Base-by-base conservation (phyloP, 2,113 vertebrate genomes). In the Syngnathus floridae region DNA sequence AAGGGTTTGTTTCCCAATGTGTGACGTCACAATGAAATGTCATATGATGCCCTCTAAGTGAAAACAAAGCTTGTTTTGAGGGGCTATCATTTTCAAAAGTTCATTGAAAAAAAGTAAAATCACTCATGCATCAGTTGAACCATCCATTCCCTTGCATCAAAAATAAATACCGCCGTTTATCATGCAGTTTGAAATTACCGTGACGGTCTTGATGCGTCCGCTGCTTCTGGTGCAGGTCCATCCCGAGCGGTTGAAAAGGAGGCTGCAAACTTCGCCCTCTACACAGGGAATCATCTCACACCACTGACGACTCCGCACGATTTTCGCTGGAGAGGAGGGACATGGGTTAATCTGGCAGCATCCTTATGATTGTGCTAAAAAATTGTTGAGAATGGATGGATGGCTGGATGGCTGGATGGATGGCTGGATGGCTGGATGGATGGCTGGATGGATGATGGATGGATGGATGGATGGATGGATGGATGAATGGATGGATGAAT, bases 151-250 rank as follows among this genome's bases (percentile, higher is more conserved):
- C 51, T 26, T 54, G 11, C 11, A 12, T 26, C 11, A 4, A 54
- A 54, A 22, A 54, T 54, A 54, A 54, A 54, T 22, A 54, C 9
- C 11, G 26, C 26, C 26, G 26, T 31, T 31, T 31, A 31, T 31
- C 26, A 31, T 31, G 26, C 26, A 31, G 26, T 31, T 31, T 31
- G 26, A n/a, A 35, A 86, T 90, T 87, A 92, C 92, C 84, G 91
- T 93, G 80, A 93, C 88, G 4, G 92, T 93, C 90, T 93, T 93
- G 87, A 93, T 92, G 79, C 88, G 90, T 52, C 92, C 93, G 19
- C 89, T 89, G 79, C 83, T 90, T 67, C 84, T 90, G 82, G 89
- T 91, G 86, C 93, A 93, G 85, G 92, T 93, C 93, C 93, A 93
- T 59, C 93, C 92, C 0, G 91, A 92, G 69, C 88, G 87, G 84